Conservation (phyloP, 2,113 vertebrate genomes). For the Chamaetylas fuelleborni region DNA sequence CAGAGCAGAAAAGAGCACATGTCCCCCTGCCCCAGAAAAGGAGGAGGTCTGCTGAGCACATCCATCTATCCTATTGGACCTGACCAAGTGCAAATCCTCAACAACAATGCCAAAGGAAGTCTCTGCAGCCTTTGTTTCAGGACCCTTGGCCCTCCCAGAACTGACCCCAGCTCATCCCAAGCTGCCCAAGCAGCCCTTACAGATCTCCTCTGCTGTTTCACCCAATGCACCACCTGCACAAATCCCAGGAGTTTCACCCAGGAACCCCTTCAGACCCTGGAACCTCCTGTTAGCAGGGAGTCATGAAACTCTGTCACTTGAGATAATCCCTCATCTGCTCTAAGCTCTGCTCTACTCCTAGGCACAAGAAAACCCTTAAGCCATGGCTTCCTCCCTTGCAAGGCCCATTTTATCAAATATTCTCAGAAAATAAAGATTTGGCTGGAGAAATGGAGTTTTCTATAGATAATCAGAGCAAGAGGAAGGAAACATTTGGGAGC, state of each 20-base stretch:
- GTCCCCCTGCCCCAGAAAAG: neutral
- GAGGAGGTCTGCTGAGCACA: neutral
- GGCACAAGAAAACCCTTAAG: neutral
- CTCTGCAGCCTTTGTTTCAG: neutral
- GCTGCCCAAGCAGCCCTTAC: neutral
- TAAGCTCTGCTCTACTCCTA: neutral
- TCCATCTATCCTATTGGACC: neutral
- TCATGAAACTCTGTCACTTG: accelerated
- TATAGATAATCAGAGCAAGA: neutral
- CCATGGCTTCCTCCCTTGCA: accelerated
- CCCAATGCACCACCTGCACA: accelerated
- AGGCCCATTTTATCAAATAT: neutral
- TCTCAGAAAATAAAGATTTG: neutral
- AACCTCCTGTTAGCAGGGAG: too few species aligned
- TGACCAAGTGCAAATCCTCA: neutral
- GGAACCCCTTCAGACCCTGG: too few species aligned
- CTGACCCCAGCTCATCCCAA: accelerated
- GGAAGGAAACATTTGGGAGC: neutral
- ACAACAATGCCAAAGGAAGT: neutral
- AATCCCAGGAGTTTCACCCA: neutral
- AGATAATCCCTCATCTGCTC: neutral
- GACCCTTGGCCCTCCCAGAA: neutral
- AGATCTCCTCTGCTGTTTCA: accelerated
- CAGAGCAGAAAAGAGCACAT: neutral
- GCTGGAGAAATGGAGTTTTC: neutral